Evolutionary conservation across 2,113 vertebrate species (phyloP).

Genomic region (Heptranchias perlo): DNA sequence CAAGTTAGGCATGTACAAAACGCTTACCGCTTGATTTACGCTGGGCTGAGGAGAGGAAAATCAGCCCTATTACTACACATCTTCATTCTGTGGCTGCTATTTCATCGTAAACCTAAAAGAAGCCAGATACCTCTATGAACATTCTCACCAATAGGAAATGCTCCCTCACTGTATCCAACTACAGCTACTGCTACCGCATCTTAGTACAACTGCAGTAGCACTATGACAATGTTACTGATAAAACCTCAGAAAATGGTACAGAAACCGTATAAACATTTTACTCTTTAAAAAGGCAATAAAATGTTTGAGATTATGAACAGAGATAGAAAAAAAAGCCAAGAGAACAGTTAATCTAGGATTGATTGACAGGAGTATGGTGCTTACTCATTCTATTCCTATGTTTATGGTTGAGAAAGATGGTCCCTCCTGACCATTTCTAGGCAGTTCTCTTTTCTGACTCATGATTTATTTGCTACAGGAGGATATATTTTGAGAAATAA

Average conservation of each 20-base stretch:
- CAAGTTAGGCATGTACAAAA: no score
- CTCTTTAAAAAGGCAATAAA: not conserved
- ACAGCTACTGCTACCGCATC: not conserved
- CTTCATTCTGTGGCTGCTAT: not conserved
- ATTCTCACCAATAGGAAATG: not conserved
- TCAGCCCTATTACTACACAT: not conserved
- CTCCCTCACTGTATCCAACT: not conserved
- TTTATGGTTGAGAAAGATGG: not conserved
- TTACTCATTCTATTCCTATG: no score
- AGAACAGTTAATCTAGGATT: not conserved
- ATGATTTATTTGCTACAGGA: not conserved
- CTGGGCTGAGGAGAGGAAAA: not conserved
- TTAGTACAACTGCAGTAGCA: not conserved
- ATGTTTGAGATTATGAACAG: not conserved
- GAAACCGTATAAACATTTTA: not conserved
- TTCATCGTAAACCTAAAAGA: not conserved
- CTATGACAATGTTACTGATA: not conserved
- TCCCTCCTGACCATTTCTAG: no score
- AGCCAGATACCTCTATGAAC: no score
- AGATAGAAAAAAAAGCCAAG: not conserved
- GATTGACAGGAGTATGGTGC: not conserved
- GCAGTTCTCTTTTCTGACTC: not conserved
- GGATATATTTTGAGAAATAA: not conserved
- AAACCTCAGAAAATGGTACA: not conserved
- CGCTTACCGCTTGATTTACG: not conserved